Base-by-base conservation (phyloP, 2,113 vertebrate genomes). In the Oreotrochilus melanogaster region DNA sequence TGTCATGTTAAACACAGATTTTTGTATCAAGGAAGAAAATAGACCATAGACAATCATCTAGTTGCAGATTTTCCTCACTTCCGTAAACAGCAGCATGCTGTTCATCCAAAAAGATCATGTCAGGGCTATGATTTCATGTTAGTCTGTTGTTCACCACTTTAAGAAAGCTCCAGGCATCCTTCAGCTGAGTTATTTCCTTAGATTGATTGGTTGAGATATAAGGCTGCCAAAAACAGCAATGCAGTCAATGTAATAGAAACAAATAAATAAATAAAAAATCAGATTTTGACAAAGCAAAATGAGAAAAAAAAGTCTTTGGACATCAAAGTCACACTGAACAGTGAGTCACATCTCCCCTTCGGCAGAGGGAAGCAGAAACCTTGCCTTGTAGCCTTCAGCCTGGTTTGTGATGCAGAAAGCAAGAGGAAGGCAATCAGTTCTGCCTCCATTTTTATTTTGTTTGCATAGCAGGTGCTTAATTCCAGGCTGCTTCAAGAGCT, bases 391-490 rank as follows among this genome's bases (percentile, higher is more conserved):
- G 7, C 67, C 88, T 70, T 90, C 89, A 89, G 93, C 78, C 88
- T 96, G 94, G 96, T 92, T 89, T 97, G 89, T 64, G 92, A 94
- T 67, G 92, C 62, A n/a, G 75, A 88, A 92, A 81, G 91, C 89
- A 58, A 81, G 95, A 95, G 13, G 33, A 82, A 78, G 22, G 64
- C 93, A 97, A 97, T 96, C 96, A 96, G 85, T 75, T 88, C 90
- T 92, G 85, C 89, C 87, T 93, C 82, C 85, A 70, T 93, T 96
- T 95, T 39, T 5, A 89, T 95, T 96, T 95, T 88, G 78, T 96
- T 94, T 96, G 96, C 89, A 97, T 96, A 95, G 97, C 89, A 91
- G 95, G 94, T 78, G 93, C 93, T 90, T 98, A 98, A 98, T 97
- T 96, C 97, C 80, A 95, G 91, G 85, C 90, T 98, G 79, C 89